Base-by-base conservation (phyloP, 1,140 invertebrate genomes). In the Berghia stephanieae region DNA sequence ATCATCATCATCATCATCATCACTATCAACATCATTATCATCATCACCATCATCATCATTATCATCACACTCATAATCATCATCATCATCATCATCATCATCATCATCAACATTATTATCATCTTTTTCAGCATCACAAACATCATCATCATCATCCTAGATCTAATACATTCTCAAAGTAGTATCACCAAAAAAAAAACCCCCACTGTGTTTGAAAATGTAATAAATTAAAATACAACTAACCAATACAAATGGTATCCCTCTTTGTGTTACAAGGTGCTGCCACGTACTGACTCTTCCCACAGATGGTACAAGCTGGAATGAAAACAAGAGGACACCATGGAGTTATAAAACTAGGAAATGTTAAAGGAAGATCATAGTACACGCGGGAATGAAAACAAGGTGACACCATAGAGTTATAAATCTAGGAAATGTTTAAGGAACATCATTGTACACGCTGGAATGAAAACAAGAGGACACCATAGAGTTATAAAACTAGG, bases 161-260 rank as follows among this genome's bases (percentile, higher is more conserved):
- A n/a, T n/a, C n/a, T n/a, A n/a, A n/a, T n/a, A n/a, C n/a, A n/a
- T n/a, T n/a, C n/a, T n/a, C n/a, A n/a, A n/a, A n/a, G n/a, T n/a
- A n/a, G n/a, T n/a, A n/a, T n/a, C n/a, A n/a, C n/a, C n/a, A n/a
- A n/a, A n/a, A n/a, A n/a, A n/a, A n/a, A n/a, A n/a, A n/a, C n/a
- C n/a, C n/a, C n/a, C n/a, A n/a, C n/a, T n/a, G n/a, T n/a, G n/a
- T n/a, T n/a, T n/a, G n/a, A n/a, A n/a, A n/a, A n/a, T n/a, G n/a
- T n/a, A n/a, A n/a, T n/a, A n/a, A n/a, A n/a, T n/a, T n/a, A n/a
- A n/a, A n/a, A n/a, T n/a, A n/a, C 0, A n/a, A 78, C 82, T 82
- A 57, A 82, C 84, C 83, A 38, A 86, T 75, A 83, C 84, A 86
- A 21, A 84, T 83, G 16, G 81, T 84, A 71, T 86, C 82, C 70